These are phyloP conservation scores for Drosophila auraria DNA, from an alignment of 1,140 invertebrate genomes.

Conservation along the genomic window DNA sequence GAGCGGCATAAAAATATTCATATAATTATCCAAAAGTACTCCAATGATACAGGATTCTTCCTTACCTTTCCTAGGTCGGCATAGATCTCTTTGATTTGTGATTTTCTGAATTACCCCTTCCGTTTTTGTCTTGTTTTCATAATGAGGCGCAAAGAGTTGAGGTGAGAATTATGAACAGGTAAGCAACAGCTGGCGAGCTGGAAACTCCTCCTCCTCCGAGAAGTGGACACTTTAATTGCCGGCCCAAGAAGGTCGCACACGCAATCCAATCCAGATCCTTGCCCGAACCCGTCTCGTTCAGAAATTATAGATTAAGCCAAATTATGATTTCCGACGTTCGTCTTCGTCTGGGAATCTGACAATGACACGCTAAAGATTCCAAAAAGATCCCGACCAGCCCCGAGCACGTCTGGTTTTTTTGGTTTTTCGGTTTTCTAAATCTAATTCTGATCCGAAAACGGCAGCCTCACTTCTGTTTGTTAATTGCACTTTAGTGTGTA, in stretches of 20 bases:
- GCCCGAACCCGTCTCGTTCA: background rate
- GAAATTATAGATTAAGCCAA: slow-evolving; percentile 51
- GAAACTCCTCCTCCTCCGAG: slow-evolving; percentile 10
- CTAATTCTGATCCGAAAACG: slow-evolving; percentile 61
- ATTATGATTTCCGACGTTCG: slow-evolving; percentile 49
- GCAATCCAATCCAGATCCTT: slow-evolving; percentile 18
- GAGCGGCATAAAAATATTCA: no score
- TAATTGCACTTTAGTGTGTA: slow-evolving; percentile 79
- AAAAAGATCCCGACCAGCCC: background rate
- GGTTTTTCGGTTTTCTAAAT: background rate
- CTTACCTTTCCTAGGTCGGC: slow-evolving; percentile 44
- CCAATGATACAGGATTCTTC: no score
- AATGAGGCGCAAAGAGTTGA: slow-evolving; percentile 58
- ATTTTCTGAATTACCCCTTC: slow-evolving; percentile 10
- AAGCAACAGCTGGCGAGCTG: slow-evolving; percentile 2
- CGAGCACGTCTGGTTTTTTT: slow-evolving; percentile 35
- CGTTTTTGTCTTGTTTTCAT: slow-evolving; percentile 51
- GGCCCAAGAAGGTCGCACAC: slow-evolving; percentile 64
- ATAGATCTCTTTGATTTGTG: slow-evolving; percentile 65
- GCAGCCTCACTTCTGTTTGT: slow-evolving; percentile 82
- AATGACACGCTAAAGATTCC: slow-evolving; percentile 58
- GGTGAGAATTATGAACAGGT: slow-evolving; percentile 51
- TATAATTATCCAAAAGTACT: no score
- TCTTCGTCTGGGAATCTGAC: slow-evolving; percentile 41
- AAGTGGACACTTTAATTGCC: slow-evolving; percentile 68